Evolutionary conservation across 2,888 invertebrate genomes (phyloP).

Genomic region (Gerris lacustris): DNA sequence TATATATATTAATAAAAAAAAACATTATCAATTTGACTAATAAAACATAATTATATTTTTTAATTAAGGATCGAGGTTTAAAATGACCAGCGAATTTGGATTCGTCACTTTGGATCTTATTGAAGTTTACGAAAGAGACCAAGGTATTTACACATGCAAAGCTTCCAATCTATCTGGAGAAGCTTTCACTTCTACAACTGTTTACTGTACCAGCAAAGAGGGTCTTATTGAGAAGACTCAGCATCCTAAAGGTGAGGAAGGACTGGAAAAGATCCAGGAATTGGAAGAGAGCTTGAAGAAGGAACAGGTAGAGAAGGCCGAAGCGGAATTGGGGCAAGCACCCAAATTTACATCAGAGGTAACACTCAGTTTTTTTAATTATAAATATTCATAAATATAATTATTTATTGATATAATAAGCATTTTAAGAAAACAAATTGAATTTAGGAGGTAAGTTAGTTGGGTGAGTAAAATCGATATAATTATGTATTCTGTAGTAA

Average conservation of each 20-base stretch:
- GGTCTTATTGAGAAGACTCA: constrained; percentile 77
- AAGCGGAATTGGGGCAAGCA: constrained; percentile 67
- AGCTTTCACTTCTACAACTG: constrained; percentile 81
- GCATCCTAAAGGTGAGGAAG: constrained; percentile 90
- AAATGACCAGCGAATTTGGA: constrained; percentile 89
- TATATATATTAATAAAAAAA: no score
- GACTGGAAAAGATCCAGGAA: constrained; percentile 79
- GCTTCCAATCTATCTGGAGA: constrained; percentile 79
- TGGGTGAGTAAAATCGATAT: no score
- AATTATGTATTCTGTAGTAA: no score
- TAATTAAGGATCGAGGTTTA: constrained; percentile 58
- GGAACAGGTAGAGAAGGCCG: constrained; percentile 53
- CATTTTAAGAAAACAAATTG: no score
- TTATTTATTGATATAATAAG: no score
- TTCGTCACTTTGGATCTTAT: constrained; percentile 87
- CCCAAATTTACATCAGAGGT: constrained; percentile 71
- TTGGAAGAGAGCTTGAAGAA: constrained; percentile 72
- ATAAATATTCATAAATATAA: no score
- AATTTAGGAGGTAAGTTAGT: no score
- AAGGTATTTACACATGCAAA: constrained; percentile 86
- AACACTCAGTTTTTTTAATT: constrained; percentile 11
- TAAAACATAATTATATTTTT: neutral
- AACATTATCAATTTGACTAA: no score
- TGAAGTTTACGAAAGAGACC: constrained; percentile 84
- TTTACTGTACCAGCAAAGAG: constrained; percentile 69